Evolutionary conservation across 2,888 invertebrate genomes (phyloP), one percentile per base, ranked within the genome.

Genomic region (Parapristionchus giblindavisi): DNA sequence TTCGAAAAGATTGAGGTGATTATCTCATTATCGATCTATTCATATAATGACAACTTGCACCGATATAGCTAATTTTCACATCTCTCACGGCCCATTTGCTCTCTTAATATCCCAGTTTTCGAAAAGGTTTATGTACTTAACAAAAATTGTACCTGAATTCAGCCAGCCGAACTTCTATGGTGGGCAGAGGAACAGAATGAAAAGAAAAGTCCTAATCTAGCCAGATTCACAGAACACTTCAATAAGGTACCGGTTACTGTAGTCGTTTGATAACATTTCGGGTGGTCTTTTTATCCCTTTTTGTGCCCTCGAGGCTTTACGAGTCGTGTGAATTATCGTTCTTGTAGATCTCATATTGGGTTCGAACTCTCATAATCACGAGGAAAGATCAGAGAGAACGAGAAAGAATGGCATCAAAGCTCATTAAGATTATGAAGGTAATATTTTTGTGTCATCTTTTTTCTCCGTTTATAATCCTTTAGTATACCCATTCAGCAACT

Each of bases 111-210:
- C n/a, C n/a, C n/a, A n/a, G n/a, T n/a, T n/a, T n/a, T n/a, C n/a
- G n/a, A n/a, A n/a, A n/a, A n/a, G n/a, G n/a, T n/a, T n/a, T n/a
- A n/a, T n/a, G n/a, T n/a, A n/a, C 43, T 14, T 43, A 43, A 17
- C 43, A 71, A 71, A 52, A 29, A 29, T 24, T 48, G 27, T 27
- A 8, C 21, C n/a, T 29, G n/a, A 27, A 76, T 84, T 75, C 81
- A 90, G 90, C 95, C 96, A 78, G 95, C 96, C 0, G 98, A 99
- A 90, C 94, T 98, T 79, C 90, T 99, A 81, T 92, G 96, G 84
- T 99, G 97, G 96, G 95, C 97, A 51, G 93, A 95, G 87, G 96
- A 98, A 89, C 98, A 98, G 89, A 94, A 94, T 81, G 98, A 98
- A 89, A 96, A 97, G 88, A 92, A 94, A 84, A 96, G 96, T 88